Evolutionary conservation across 2,113 vertebrate species (phyloP).

Genomic region (Mionectes macconnelli): DNA sequence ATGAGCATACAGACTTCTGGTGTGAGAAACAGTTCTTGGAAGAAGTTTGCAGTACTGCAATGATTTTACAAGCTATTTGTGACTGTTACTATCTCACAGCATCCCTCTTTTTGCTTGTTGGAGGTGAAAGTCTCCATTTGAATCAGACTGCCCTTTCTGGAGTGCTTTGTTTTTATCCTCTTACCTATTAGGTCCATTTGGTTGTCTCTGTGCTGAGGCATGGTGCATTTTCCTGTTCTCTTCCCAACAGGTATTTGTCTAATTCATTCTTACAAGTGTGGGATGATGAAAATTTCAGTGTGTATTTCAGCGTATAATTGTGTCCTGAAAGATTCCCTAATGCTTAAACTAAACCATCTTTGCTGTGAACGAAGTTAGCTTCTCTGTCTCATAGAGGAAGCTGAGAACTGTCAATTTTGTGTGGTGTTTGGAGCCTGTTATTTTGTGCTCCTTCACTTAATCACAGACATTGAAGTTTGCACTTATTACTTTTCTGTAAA

Average conservation of each 20-base stretch:
- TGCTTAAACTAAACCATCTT: neutral
- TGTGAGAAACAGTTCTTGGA: neutral
- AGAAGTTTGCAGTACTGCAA: neutral
- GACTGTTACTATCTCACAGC: neutral
- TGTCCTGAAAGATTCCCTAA: neutral
- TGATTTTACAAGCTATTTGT: neutral
- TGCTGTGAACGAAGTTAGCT: neutral
- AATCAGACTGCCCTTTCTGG: neutral
- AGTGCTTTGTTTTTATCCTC: neutral
- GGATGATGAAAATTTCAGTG: neutral
- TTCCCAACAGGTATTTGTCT: neutral
- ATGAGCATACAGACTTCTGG: neutral
- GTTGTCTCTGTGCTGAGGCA: neutral
- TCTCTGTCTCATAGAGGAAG: neutral
- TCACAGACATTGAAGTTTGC: neutral
- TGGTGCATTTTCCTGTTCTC: neutral
- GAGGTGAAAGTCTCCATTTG: neutral
- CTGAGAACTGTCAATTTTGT: neutral
- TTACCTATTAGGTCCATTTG: neutral
- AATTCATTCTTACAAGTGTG: neutral
- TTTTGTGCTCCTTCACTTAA: neutral
- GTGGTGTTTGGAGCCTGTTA: neutral
- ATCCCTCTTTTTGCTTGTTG: neutral
- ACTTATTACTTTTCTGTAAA: neutral
- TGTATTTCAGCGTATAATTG: neutral